Evolutionary conservation across 2,113 vertebrate species (phyloP).

Genomic region (Garra rufa): DNA sequence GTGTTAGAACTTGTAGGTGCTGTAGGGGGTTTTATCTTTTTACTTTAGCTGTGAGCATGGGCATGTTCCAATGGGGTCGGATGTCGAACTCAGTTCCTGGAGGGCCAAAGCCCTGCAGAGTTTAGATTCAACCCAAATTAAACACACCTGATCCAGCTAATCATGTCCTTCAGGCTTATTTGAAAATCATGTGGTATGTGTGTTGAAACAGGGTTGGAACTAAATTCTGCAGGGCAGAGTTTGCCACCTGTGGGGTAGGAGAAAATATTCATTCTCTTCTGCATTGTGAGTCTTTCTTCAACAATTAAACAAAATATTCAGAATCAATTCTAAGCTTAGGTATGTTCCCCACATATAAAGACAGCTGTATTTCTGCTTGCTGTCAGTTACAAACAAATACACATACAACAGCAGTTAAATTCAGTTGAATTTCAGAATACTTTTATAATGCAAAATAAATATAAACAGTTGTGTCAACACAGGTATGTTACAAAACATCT

Average conservation of each 20-base stretch:
- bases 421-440: background rate
- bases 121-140: too few relatives aligned
- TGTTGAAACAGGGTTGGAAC: too few relatives aligned
- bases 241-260: too few relatives aligned
- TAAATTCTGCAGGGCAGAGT: too few relatives aligned
- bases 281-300: background rate
- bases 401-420: background rate
- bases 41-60: background rate
- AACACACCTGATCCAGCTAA: too few relatives aligned
- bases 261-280: background rate
- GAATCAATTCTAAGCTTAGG: background rate
- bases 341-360: background rate
- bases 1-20: background rate
- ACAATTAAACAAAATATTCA: background rate
- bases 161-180: too few relatives aligned
- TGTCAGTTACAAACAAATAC: background rate
- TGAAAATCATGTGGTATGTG: too few relatives aligned
- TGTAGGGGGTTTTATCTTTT: background rate
- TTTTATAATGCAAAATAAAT: background rate
- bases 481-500: too few relatives aligned
- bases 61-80: background rate
- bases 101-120: too few relatives aligned
- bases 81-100: too few relatives aligned
- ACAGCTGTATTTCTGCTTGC: background rate
- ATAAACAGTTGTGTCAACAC: too few relatives aligned